These are phyloP conservation scores for Forpus xanthops DNA, from an alignment of 2,797 vertebrate species.

Conservation along the genomic window DNA sequence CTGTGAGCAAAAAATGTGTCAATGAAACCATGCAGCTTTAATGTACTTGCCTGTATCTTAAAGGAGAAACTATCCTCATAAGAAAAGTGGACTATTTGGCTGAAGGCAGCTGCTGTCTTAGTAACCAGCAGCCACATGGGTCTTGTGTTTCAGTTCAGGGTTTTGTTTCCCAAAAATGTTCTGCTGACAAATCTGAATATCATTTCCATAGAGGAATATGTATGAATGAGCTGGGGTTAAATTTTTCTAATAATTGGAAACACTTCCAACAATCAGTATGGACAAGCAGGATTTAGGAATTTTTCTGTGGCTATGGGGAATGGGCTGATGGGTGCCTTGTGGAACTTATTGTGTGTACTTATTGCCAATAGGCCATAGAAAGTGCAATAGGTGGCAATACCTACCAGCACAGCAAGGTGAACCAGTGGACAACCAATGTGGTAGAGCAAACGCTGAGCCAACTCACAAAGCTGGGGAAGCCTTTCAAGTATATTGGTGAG, in stretches of 20 bases:
- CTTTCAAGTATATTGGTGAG: constrained; percentile 94
- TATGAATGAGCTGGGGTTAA: background rate
- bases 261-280: background rate
- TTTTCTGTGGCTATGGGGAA: background rate
- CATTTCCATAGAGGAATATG: background rate
- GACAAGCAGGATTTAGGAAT: background rate
- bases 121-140: background rate
- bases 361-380: constrained; percentile 82
- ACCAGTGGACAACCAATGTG: constrained; percentile 90
- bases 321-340: background rate
- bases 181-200: background rate
- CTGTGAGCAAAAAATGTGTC: background rate
- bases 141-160: background rate
- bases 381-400: constrained; percentile 86
- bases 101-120: background rate
- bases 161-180: background rate
- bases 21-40: background rate
- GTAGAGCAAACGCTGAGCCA: constrained; percentile 92
- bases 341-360: background rate
- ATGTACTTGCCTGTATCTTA: background rate
- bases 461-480: constrained; percentile 91
- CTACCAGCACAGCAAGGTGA: constrained; percentile 92
- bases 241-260: background rate
- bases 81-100: background rate
- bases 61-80: background rate